Evolutionary conservation across 2,888 invertebrate species (phyloP), one percentile per base, ranked within the genome.

Genomic region (Meandrusa payeni): DNA sequence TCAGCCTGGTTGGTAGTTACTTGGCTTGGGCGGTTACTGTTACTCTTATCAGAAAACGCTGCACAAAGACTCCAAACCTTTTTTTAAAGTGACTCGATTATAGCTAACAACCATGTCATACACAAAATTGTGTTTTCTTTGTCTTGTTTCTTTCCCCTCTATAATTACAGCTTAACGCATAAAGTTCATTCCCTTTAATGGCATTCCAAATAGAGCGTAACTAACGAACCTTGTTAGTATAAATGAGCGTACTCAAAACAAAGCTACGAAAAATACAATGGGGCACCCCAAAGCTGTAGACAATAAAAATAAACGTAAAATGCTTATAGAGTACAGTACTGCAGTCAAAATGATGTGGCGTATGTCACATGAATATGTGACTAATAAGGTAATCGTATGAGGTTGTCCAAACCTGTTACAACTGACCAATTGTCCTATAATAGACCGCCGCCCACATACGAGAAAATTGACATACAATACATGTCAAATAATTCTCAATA

Each of bases 401-500:
- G 48, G 33, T 41, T 54, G 64, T 61, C 52, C 59, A 23, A 15
- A 57, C 33, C 49, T 61, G 58, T 57, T 54, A 52, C 57, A 55
- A 48, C 57, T 52, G 62, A 58, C 66, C 80, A 79, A 82, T 82
- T 81, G 81, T 54, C 65, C 61, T 66, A 74, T 80, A 80, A 79
- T 76, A 64, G 71, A 51, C 46, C 48, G 51, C 56, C 72, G 62
- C 80, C 82, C 79, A 77, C 77, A 85, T 83, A 75, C 72, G 75
- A 79, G 81, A 68, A 62, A 83, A 87, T 86, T 85, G 85, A 86
- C 79, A 76, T 68, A 77, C 76, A 83, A 86, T 85, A 83, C 80
- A 81, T 62, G 76, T 76, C 82, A 81, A 81, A 85, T 86, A 75
- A 78, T 71, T 87, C 82, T 75, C 78, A 77, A 83, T 85, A 78